These are phyloP conservation scores for Alcedo quadribrachys DNA, from an alignment of 2,797 vertebrate genomes.

Conservation along the genomic window DNA sequence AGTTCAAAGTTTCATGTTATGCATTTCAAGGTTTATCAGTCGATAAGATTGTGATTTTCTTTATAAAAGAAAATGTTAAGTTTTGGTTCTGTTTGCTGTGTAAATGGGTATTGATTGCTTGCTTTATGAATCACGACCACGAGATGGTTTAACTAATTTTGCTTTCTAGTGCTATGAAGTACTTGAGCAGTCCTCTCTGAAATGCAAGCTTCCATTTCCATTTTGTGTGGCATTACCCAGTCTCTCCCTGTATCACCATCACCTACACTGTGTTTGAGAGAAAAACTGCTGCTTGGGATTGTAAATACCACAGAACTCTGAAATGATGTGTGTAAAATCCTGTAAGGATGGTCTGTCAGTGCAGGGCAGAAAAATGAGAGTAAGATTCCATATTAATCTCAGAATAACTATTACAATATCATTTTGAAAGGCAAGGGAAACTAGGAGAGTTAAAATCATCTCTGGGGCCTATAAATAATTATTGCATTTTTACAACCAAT, in stretches of 20 bases:
- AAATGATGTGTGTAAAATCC: background rate
- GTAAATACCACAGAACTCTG: background rate
- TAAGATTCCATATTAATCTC: background rate
- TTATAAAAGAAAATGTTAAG: slow-evolving; percentile 74
- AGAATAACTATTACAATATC: background rate
- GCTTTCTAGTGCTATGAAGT: slow-evolving; percentile 66
- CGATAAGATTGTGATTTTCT: slow-evolving; percentile 79
- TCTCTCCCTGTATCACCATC: background rate
- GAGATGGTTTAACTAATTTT: slow-evolving; percentile 71
- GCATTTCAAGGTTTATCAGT: slow-evolving; percentile 74
- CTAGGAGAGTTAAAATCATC: background rate
- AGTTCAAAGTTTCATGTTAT: slow-evolving; percentile 72
- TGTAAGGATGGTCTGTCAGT: background rate
- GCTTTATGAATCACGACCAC: slow-evolving; percentile 68
- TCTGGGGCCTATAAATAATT: background rate
- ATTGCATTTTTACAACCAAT: background rate
- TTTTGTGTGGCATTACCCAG: background rate
- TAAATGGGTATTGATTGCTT: slow-evolving; percentile 90
- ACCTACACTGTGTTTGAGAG: background rate
- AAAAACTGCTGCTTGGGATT: background rate
- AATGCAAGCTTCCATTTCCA: slow-evolving; percentile 33
- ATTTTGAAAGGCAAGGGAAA: background rate
- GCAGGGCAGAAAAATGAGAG: background rate
- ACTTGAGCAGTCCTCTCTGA: slow-evolving; percentile 44
- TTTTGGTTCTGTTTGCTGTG: slow-evolving; percentile 78